Evolutionary conservation across 2,888 invertebrate genomes (phyloP).

Genomic region (Ectemnius lituratus): DNA sequence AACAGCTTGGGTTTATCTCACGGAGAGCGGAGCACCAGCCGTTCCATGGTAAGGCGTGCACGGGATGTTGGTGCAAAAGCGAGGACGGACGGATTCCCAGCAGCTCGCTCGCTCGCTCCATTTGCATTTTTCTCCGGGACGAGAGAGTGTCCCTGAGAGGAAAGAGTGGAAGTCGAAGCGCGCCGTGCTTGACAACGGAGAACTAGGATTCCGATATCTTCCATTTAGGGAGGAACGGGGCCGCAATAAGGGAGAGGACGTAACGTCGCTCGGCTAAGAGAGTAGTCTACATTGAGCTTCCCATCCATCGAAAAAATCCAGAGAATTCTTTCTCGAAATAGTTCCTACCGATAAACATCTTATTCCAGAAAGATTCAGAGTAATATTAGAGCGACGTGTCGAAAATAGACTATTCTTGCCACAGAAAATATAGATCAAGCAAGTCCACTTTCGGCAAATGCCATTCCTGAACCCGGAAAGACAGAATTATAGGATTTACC

Average conservation of each 20-base stretch:
- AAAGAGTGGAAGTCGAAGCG: conserved; percentile 25
- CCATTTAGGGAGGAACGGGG: conserved; percentile 62
- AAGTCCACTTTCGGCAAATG: too few relatives aligned
- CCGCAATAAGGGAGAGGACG: conserved; percentile 58
- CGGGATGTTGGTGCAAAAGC: neutral
- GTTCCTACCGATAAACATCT: too few relatives aligned
- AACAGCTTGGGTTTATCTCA: conserved; percentile 6
- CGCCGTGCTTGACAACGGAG: conserved; percentile 18
- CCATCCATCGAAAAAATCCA: too few relatives aligned
- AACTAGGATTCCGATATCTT: conserved; percentile 61
- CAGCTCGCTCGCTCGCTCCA: conserved; percentile 34
- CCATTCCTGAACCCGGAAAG: too few relatives aligned
- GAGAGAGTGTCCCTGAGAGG: conserved; percentile 45
- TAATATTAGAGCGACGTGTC: too few relatives aligned
- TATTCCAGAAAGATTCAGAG: too few relatives aligned
- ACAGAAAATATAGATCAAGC: too few relatives aligned
- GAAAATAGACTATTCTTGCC: too few relatives aligned
- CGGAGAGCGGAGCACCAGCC: neutral
- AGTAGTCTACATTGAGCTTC: conserved; percentile 55
- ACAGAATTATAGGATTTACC: too few relatives aligned
- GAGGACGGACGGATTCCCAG: neutral
- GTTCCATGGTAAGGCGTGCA: too few relatives aligned
- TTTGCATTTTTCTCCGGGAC: conserved; percentile 60
- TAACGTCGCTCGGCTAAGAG: conserved; percentile 60
- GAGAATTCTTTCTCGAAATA: too few relatives aligned